Conservation (phyloP, 2,888 invertebrate genomes). For the Notodonta ziczac region DNA sequence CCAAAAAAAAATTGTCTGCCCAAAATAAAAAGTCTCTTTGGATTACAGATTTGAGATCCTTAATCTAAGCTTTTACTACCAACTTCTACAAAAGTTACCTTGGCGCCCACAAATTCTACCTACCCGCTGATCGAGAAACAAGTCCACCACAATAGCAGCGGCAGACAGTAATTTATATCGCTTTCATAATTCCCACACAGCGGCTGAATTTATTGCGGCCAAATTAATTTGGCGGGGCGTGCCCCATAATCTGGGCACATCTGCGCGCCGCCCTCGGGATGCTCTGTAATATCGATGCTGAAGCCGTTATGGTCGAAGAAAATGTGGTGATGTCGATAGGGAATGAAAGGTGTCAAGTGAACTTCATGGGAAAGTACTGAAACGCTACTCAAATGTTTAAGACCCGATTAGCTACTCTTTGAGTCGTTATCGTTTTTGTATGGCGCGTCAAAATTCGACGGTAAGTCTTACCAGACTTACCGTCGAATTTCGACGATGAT, state of each 20-base stretch:
- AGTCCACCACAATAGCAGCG: conserved; percentile 46
- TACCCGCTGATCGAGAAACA: conserved; percentile 17
- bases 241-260: conserved; percentile 57
- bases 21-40: too few species aligned
- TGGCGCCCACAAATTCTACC: not conserved
- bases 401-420: too few species aligned
- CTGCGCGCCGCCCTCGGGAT: conserved; percentile 40
- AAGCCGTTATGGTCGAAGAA: conserved; percentile 40
- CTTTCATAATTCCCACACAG: conserved; percentile 66
- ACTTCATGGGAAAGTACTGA: too few species aligned
- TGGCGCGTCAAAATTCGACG: too few species aligned
- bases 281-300: conserved; percentile 55
- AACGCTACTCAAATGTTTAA: too few species aligned
- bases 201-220: conserved; percentile 62
- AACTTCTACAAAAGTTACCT: not conserved
- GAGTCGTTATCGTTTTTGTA: too few species aligned
- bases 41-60: too few species aligned
- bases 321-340: conserved; percentile 19
- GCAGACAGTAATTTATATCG: conserved; percentile 61
- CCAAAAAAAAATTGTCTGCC: too few species aligned
- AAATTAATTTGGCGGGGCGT: conserved; percentile 64
- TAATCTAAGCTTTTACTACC: not conserved
- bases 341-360: not conserved
- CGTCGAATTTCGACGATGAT: too few species aligned
- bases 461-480: too few species aligned